A percentile compares a stretch with the other conserved stretches of the same genome.
These are phyloP conservation scores for Semotilus atromaculatus DNA, from an alignment of 2,797 vertebrate species.

Conservation along the genomic window DNA sequence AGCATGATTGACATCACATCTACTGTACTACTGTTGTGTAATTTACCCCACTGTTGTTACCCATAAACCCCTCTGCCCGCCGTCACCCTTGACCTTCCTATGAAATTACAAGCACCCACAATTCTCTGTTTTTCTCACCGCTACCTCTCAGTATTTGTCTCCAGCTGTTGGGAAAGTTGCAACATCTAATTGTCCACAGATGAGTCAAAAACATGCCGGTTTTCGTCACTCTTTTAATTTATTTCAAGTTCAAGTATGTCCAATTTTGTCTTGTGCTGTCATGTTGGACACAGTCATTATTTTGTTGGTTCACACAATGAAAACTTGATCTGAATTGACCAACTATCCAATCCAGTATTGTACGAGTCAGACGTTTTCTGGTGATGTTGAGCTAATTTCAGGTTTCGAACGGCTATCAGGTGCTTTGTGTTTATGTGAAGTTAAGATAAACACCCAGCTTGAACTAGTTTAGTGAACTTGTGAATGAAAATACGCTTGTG, in stretches of 20 bases:
- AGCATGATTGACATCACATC: background rate
- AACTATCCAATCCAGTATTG: slow-evolving; percentile 21
- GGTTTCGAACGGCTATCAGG: background rate
- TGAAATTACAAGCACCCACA: slow-evolving; percentile 28
- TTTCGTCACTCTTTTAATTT: background rate
- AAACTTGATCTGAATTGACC: background rate
- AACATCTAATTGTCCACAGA: background rate
- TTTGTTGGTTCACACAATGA: background rate
- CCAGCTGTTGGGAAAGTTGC: slow-evolving; percentile 5
- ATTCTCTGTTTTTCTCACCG: slow-evolving; percentile 2
- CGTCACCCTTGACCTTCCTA: slow-evolving; percentile 4
- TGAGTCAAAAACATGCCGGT: background rate
- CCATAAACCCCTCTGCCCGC: slow-evolving; percentile 1
- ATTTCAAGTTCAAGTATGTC: background rate
- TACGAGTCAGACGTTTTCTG: background rate
- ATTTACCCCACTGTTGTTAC: background rate
- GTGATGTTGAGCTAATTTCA: background rate
- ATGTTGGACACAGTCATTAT: background rate
- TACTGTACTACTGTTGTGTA: background rate
- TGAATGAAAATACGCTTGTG: background rate
- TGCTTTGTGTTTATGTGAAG: background rate
- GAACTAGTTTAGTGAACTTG: background rate
- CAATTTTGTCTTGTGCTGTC: background rate
- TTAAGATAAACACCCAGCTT: background rate
- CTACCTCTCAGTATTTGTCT: slow-evolving; percentile 58